Evolutionary conservation across 2,888 invertebrate species (phyloP).

Genomic region (Xanthorhoe spadicearia): DNA sequence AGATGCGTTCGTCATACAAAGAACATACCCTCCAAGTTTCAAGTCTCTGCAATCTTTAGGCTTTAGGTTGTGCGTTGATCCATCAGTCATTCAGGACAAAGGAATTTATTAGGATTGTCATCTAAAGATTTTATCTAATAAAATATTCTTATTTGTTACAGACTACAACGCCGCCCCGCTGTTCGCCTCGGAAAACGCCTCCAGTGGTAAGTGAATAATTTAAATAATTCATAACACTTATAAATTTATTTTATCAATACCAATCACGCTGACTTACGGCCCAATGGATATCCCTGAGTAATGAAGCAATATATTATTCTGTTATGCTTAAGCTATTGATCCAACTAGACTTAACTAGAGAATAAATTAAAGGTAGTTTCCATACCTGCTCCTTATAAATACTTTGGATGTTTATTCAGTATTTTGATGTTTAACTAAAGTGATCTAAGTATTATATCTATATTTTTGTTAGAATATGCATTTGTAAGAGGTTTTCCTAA

Average conservation of each 20-base stretch:
- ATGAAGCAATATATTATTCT: slow-evolving; percentile 22
- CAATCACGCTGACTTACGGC: slow-evolving; percentile 20
- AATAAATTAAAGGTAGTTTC: not conserved
- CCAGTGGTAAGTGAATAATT: slow-evolving; percentile 74
- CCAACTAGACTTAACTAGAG: not conserved
- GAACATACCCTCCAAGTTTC: too few species aligned
- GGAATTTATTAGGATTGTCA: too few species aligned
- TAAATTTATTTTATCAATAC: slow-evolving; percentile 25
- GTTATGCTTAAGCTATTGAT: slow-evolving; percentile 8
- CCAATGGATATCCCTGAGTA: slow-evolving; percentile 8
- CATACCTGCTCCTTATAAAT: not conserved
- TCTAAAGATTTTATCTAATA: slow-evolving; percentile 8
- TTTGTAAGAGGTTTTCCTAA: too few species aligned
- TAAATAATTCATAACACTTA: slow-evolving; percentile 20
- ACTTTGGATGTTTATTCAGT: not conserved
- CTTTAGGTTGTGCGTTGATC: too few species aligned
- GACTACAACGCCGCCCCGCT: slow-evolving; percentile 85
- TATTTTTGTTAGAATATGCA: too few species aligned
- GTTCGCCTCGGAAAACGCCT: slow-evolving; percentile 85
- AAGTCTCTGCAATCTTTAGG: too few species aligned
- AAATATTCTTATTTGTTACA: slow-evolving; percentile 59
- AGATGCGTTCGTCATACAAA: too few species aligned
- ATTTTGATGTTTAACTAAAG: not conserved
- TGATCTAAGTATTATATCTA: too few species aligned
- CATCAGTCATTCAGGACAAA: too few species aligned